Evolutionary conservation across 1,140 invertebrate species (phyloP), one percentile per base, ranked within the genome.

Genomic region (Drosophila neocordata): DNA sequence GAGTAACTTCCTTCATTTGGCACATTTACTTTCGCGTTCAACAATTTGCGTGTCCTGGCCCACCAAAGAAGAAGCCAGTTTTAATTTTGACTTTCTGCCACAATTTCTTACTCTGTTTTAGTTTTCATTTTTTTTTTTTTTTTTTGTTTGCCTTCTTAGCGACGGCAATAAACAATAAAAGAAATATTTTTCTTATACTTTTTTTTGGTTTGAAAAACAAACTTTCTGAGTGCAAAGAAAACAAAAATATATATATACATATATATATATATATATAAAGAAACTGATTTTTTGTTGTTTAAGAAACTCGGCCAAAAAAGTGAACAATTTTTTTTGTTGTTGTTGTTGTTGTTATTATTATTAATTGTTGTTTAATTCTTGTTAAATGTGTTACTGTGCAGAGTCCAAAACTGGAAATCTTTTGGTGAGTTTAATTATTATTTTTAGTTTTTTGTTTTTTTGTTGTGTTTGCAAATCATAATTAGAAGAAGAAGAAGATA

Each of bases 141-240:
- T 48, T 11, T 8, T 4, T 41, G 6, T 18, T 48, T 15, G n/a
- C 13, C 6, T 41, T 41, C 6, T 41, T 41, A 13, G 41, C 41
- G 41, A 48, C 41, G 41, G 41, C 41, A 20, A 27, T 55, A 13
- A 55, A 24, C 22, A 55, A 55, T 56, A 31, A 6, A 31, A 31
- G 6, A 4, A 31, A 31, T 4, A 69, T 51, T 20, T 37, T 41
- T 48, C 24, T 4, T 51, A 11, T 53, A 41, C 64, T 31, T 66
- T 52, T 63, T 58, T 24, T 65, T 51, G 31, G 41, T 65, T 61
- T 35, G 55, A 65, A 27, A 57, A 20, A 12, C 31, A 57, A 64
- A 55, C 57, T 41, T 51, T 58, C 35, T 13, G 38, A 44, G 56
- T 60, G 58, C 1, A 20, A 65, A 18, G 35, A 3, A 15, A 65